Evolutionary conservation across 2,113 vertebrate genomes (phyloP).

Genomic region (Neolamprologus longior): DNA sequence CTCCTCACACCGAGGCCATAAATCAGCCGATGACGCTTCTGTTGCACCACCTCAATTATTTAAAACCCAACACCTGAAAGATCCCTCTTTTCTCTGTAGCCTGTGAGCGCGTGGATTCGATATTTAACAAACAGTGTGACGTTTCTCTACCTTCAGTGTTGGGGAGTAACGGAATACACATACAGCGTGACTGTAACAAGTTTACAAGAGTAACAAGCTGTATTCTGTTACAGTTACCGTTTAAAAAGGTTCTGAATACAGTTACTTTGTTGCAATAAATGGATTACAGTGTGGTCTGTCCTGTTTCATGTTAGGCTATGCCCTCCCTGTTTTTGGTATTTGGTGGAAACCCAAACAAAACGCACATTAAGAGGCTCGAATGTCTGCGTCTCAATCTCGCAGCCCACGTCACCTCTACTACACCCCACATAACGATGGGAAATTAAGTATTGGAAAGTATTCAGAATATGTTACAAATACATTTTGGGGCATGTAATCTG

Average conservation of each 20-base stretch:
- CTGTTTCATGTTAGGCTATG: rapidly evolving
- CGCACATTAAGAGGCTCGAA: rapidly evolving
- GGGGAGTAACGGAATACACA: background rate
- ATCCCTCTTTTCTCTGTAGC: background rate
- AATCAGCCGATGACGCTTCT: slow-evolving; percentile 12
- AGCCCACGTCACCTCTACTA: background rate
- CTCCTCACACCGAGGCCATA: slow-evolving; percentile 6
- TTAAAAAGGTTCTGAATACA: rapidly evolving
- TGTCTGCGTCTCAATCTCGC: background rate
- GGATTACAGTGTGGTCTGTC: background rate
- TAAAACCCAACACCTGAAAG: slow-evolving; percentile 12
- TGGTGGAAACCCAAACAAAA: background rate
- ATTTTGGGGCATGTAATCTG: background rate
- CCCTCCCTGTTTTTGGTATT: background rate
- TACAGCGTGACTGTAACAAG: background rate
- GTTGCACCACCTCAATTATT: slow-evolving; percentile 22
- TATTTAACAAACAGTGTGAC: background rate
- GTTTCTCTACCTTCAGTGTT: background rate
- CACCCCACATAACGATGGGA: rapidly evolving
- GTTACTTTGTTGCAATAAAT: background rate
- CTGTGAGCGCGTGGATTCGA: background rate
- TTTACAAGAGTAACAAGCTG: no score
- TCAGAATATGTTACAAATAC: background rate
- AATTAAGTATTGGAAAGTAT: background rate
- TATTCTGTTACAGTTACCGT: rapidly evolving